phyloP scores from a whole-genome alignment of 1,140 invertebrate species.

The Coenobita brevimanus region DNA sequence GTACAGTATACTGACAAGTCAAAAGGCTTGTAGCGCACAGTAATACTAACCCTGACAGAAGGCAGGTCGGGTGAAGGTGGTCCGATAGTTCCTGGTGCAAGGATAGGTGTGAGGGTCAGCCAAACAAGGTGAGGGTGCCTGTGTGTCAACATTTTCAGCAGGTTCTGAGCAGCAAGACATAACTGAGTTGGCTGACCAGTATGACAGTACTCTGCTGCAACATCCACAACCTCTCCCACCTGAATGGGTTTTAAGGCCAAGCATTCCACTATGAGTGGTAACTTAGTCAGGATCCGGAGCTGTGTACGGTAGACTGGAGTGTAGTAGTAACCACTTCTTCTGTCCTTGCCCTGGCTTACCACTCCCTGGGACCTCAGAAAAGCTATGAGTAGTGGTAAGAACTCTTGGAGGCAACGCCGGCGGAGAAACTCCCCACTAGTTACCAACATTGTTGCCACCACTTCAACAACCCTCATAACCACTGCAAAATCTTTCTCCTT shows the following conservation, averaged over 20 bases:
- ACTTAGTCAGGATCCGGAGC: background rate
- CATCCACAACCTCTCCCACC: conserved; percentile 12
- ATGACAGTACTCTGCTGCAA: background rate
- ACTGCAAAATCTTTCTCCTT: conserved; percentile 49
- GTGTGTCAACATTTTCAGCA: background rate
- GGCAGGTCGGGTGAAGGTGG: conserved; percentile 4
- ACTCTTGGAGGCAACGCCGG: conserved; percentile 19
- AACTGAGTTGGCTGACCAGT: conserved; percentile 16
- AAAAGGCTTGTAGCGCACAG: no score
- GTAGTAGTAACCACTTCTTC: conserved; percentile 37
- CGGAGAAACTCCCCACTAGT: conserved; percentile 51
- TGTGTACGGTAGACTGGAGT: conserved; percentile 30
- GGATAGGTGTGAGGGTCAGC: conserved; percentile 13
- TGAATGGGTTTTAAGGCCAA: background rate
- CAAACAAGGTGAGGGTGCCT: conserved; percentile 32
- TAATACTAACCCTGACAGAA: conserved; percentile 25
- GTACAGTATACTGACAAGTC: no score
- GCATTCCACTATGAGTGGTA: background rate
- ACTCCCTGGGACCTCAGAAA: conserved; percentile 19
- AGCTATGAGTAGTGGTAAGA: conserved; percentile 37
- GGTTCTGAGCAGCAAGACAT: background rate
- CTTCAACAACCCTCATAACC: conserved; percentile 19
- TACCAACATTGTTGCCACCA: conserved; percentile 36
- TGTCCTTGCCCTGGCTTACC: background rate
- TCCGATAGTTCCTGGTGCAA: conserved; percentile 12